Base-by-base conservation (phyloP, 2,888 invertebrate species). In the Idaea dimidiata region DNA sequence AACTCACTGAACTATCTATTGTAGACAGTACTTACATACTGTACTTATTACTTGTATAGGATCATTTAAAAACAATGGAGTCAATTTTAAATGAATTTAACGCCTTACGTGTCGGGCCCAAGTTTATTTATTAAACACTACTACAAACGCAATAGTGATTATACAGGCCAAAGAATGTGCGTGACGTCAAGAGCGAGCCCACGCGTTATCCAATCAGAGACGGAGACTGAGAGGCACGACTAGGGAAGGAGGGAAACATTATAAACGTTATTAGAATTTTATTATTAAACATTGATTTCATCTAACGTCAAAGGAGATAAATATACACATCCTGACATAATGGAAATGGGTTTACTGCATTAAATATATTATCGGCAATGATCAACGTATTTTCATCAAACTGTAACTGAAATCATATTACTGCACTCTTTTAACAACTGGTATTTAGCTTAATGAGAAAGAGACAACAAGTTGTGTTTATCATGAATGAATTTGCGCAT, bases 201-300 rank as follows among this genome's bases (percentile, higher is more conserved):
- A 91, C 87, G 84, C 88, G 81, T 74, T 79, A 77, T 72, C 92
- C 91, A 92, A 92, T 92, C 89, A 88, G 82, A 76, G 87, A 93
- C 75, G 82, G 93, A 70, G 86, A 94, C 74, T 89, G 88, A 85
- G 93, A 94, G 87, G 95, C 95, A 74, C 90, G 95, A 74, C 88
- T 93, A 75, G 92, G 93, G 89, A 93, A 94, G 88, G 93, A 75
- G 92, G 93, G 88, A 93, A 94, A 73, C 73, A 79, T 68, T 69
- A 72, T 73, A 71, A 66, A 66, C 59, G 59, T 58, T 69, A 62
- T 67, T 43, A 43, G 43, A 43, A 43, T 43, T 14, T 43, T 43
- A 43, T 14, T 43, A 10, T 43, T 43, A 43, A 43, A 43, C 43
- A 43, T 10, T 43, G 43, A 43, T 14, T 43, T 43, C 43, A 43